Base-by-base conservation (phyloP, 2,888 invertebrate species). In the Drosophila putrida region DNA sequence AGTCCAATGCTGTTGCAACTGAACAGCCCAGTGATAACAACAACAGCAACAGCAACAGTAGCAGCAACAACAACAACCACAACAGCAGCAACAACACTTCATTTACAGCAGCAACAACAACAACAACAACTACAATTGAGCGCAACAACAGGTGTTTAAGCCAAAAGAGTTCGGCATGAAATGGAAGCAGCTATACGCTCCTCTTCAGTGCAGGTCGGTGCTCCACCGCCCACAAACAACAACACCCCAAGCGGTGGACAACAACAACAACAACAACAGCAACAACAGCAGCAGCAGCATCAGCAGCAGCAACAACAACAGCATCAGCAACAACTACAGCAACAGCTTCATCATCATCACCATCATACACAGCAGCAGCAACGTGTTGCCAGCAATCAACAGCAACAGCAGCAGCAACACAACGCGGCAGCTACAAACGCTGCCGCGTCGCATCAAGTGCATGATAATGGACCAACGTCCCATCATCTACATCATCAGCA, bases 141-240 rank as follows among this genome's bases (percentile, higher is more conserved):
- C 84, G 71, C 84, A 87, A 83, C 87, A 83, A 83, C 84, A 83
- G 82, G 88, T 87, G 83, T 83, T 87, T 83, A 83, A 83, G 83
- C 83, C 85, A 87, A 90, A 90, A 89, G 82, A 91, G 91, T 92
- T 92, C 93, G 93, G 93, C 92, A 93, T 93, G 93, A 93, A 92
- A 93, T 93, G 93, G 93, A 93, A 93, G 93, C 93, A 92, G 93
- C 93, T 90, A 92, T 93, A 89, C 93, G 93, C 90, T 92, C 92
- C 90, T 92, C 92, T 90, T 91, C 92, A 93, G 92, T 92, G 91
- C 93, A 93, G 92, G 92, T 92, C 91, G 92, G 92, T 92, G 92
- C 92, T 91, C 91, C 91, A 84, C 91, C 92, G 88, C 91, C 92
- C 85, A 89, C 91, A 88, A 85, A 75, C 65, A 85, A 75, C 65